A percentile compares a stretch with the other conserved stretches of the same genome.
Conservation (phyloP, 1,140 invertebrate species). For the Papilio aristodemus region DNA sequence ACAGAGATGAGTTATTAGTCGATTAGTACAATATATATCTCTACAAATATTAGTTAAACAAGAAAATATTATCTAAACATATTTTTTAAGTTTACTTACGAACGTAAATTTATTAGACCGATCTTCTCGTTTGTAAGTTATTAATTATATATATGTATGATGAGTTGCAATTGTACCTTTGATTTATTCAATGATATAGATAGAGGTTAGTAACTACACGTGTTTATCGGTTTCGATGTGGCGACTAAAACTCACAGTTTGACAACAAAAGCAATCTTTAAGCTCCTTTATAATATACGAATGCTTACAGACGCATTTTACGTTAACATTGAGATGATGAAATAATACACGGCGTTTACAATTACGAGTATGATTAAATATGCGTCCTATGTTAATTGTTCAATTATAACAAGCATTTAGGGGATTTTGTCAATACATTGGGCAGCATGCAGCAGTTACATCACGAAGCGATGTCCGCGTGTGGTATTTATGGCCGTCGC, state of each 20-base stretch:
- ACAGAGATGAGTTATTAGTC: not conserved
- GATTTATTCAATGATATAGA: not conserved
- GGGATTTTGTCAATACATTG: not conserved
- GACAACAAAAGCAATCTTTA: slow-evolving; percentile 28
- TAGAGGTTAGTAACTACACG: not conserved
- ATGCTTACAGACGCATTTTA: not conserved
- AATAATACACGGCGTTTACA: not conserved
- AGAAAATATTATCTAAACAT: slow-evolving; percentile 4
- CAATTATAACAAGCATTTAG: not conserved
- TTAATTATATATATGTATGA: not conserved
- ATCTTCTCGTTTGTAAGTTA: slow-evolving; percentile 1
- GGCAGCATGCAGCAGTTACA: slow-evolving; percentile 11
- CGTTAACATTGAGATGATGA: slow-evolving; percentile 7
- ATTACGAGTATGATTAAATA: slow-evolving; percentile 8
- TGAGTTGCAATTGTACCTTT: not conserved
- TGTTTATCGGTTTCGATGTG: slow-evolving; percentile 21
- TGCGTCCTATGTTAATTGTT: not conserved
- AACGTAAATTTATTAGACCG: slow-evolving; percentile 23
- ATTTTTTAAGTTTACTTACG: not conserved
- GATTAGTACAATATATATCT: slow-evolving; percentile 5
- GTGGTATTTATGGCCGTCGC: slow-evolving; percentile 51
- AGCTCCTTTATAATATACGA: slow-evolving; percentile 14
- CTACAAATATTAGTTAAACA: not conserved
- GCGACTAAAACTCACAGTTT: not conserved
- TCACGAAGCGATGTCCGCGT: slow-evolving; percentile 34